A percentile compares a stretch with the other conserved stretches of the same genome.
phyloP scores from a whole-genome alignment of 1,140 invertebrate species.

The Lucilia cuprina region DNA sequence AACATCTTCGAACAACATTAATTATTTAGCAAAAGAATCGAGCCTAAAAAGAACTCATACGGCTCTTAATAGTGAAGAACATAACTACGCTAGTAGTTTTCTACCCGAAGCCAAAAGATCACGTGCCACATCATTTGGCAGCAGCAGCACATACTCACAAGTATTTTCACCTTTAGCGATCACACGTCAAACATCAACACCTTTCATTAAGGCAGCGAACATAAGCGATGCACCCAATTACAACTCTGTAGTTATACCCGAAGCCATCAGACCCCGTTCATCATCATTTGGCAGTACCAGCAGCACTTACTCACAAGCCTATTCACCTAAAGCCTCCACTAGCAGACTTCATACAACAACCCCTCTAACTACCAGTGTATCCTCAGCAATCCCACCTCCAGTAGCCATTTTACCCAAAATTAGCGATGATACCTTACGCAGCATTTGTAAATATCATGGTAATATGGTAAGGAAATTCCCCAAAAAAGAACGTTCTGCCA shows the following conservation, averaged over 20 bases:
- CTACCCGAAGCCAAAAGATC: background rate
- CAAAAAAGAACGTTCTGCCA: conserved; percentile 54
- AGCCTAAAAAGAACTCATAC: background rate
- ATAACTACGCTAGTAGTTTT: background rate
- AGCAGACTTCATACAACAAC: background rate
- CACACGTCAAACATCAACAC: conserved; percentile 2
- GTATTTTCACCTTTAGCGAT: background rate
- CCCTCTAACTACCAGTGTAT: background rate
- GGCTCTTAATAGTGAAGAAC: background rate
- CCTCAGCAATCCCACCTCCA: background rate
- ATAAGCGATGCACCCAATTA: conserved; percentile 26
- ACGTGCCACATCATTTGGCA: conserved; percentile 29
- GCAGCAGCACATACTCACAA: conserved; percentile 38
- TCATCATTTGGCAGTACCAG: conserved; percentile 37
- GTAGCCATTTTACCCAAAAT: conserved; percentile 37
- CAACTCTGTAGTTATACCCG: background rate
- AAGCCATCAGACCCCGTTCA: background rate
- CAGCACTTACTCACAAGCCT: conserved; percentile 37
- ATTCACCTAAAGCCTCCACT: background rate
- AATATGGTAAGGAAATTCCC: conserved; percentile 59
- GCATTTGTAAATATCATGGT: conserved; percentile 53
- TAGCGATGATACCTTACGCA: conserved; percentile 44
- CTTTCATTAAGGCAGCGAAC: background rate
- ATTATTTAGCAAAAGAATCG: background rate
- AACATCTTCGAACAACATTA: no score